Evolutionary conservation across 2,888 invertebrate genomes (phyloP).

Genomic region (Pandemis corylana): DNA sequence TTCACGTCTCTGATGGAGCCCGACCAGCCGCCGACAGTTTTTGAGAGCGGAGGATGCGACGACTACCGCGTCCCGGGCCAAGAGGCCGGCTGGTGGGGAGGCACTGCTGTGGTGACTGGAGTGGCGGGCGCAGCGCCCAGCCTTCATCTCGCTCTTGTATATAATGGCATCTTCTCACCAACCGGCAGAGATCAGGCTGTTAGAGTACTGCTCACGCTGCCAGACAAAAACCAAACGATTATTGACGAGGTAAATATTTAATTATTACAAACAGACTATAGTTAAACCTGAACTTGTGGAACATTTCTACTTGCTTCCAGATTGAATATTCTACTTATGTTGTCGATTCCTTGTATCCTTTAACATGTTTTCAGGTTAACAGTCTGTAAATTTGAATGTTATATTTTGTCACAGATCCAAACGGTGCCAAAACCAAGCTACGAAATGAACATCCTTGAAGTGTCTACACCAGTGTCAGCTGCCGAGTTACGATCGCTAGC

Average conservation of each 20-base stretch:
- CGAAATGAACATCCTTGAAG: constrained; percentile 91
- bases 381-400: not conserved
- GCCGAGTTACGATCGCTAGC: constrained; percentile 91
- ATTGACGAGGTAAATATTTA: constrained; percentile 87
- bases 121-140: constrained; percentile 92
- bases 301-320: too few species aligned
- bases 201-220: constrained; percentile 87
- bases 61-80: constrained; percentile 75
- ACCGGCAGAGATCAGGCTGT: constrained; percentile 88
- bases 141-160: constrained; percentile 91
- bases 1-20: constrained; percentile 90
- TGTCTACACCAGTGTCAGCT: constrained; percentile 90
- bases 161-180: constrained; percentile 91
- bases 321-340: too few species aligned
- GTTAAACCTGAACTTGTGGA: not conserved
- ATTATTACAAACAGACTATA: too few species aligned
- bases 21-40: constrained; percentile 89
- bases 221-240: constrained; percentile 89
- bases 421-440: constrained; percentile 89
- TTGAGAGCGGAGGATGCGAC: constrained; percentile 80
- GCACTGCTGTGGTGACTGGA: constrained; percentile 94
- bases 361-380: not conserved
- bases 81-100: constrained; percentile 92
- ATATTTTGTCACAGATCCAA: constrained; percentile 75
- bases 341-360: too few species aligned